A percentile compares a stretch with the other conserved stretches of the same genome.
These are phyloP conservation scores for Phortica variegata DNA, from an alignment of 1,140 invertebrate genomes.

Conservation along the genomic window DNA sequence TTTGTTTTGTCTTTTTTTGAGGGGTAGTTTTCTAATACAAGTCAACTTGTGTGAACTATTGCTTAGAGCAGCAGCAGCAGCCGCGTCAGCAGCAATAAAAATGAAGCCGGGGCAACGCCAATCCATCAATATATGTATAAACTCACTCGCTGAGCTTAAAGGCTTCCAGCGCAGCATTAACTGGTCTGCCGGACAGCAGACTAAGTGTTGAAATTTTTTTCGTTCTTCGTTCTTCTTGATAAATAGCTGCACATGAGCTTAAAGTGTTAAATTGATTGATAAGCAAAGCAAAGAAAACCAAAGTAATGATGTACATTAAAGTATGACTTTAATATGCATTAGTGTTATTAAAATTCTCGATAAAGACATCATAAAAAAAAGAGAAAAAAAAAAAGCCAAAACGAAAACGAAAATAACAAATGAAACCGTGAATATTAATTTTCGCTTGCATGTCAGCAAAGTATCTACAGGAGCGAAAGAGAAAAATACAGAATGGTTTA, in stretches of 20 bases:
- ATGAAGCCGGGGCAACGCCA: constrained; percentile 7
- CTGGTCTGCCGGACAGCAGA: too few species aligned
- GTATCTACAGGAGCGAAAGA: constrained; percentile 42
- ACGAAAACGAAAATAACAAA: constrained; percentile 26
- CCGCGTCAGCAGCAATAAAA: too few species aligned
- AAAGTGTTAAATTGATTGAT: constrained; percentile 53
- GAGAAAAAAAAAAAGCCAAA: constrained; percentile 38
- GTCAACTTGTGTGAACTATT: constrained; percentile 7
- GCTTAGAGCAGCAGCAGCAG: neutral
- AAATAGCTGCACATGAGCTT: constrained; percentile 23
- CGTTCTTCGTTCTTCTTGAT: neutral
- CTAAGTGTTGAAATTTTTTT: constrained; percentile 35
- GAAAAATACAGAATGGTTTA: constrained; percentile 51
- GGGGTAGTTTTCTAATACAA: too few species aligned
- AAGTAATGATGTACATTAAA: neutral
- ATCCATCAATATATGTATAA: constrained; percentile 42
- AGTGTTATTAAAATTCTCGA: constrained; percentile 42
- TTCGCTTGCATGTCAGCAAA: constrained; percentile 48
- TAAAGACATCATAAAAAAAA: neutral
- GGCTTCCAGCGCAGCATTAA: constrained; percentile 28
- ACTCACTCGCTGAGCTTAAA: constrained; percentile 33
- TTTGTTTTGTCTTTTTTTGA: too few species aligned
- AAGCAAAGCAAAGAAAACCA: neutral
- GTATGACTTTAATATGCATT: constrained; percentile 40
- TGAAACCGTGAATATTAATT: constrained; percentile 53